Base-by-base conservation (phyloP, 2,888 invertebrate species). In the Saturnia japonica region DNA sequence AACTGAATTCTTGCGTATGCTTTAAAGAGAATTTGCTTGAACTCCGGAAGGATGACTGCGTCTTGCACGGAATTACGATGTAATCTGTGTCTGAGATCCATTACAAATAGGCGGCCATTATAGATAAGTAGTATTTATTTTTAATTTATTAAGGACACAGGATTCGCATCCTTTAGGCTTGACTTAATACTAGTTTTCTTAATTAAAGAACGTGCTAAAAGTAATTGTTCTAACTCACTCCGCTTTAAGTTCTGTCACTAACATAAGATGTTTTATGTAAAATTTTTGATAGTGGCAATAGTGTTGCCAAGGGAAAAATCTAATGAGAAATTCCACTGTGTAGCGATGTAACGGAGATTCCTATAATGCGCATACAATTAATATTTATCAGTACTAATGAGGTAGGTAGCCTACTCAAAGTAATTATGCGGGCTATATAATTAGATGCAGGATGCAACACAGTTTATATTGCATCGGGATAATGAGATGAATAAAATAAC, bases 391-490 rank as follows among this genome's bases (percentile, higher is more conserved):
- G 19, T 64, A n/a, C 40, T 16, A 64, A 64, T 40, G 64, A 64
- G 64, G n/a, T n/a, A n/a, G n/a, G 40, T 64, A 19, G 34, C 40
- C 64, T 64, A 64, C 9, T 25, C 57, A 28, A 28, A 28, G 57
- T 28, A 60, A 60, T 60, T 64, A 64, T 64, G 40, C 64, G 34
- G 64, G 64, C 64, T 34, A n/a, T 62, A 62, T 62, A 62, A 62
- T 62, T 62, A n/a, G 28, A 62, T 62, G 57, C 57, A 60, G 57
- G 57, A 60, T 25, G 57, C 16, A 28, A 60, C 25, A 28, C 57
- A 28, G 14, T 60, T 25, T 60, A 28, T 28, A 60, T 14, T 60
- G 57, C 57, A 60, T 60, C 28, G 25, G 57, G 14, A 60, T 60
- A 60, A 60, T 60, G 25, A 47, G 47, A 47, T 47, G 47, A n/a